Conservation (phyloP, 2,113 vertebrate species). For the Chascanopsetta lugubris region DNA sequence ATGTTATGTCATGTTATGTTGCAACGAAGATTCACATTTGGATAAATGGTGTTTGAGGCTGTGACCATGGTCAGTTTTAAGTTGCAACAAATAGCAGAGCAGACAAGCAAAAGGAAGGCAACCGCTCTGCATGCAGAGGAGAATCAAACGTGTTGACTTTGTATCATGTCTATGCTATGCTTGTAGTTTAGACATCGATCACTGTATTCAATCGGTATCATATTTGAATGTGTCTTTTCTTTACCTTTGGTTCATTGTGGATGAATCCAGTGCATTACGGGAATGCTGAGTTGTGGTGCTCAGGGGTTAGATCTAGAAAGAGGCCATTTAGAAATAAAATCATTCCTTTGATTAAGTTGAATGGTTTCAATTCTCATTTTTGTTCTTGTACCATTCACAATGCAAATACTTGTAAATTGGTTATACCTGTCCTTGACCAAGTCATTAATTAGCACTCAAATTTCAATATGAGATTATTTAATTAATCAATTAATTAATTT, state of each 20-base stretch:
- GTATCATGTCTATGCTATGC: slow-evolving; percentile 75
- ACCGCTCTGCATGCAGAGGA: slow-evolving; percentile 45
- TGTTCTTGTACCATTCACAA: not conserved
- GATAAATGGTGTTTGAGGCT: too few relatives aligned
- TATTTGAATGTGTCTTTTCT: slow-evolving; percentile 66
- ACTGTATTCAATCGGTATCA: slow-evolving; percentile 71
- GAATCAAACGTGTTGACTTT: slow-evolving; percentile 76
- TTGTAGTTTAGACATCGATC: slow-evolving; percentile 75
- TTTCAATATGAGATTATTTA: too few relatives aligned
- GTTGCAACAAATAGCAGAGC: slow-evolving; percentile 45
- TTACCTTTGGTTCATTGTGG: slow-evolving; percentile 71
- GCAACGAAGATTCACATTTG: too few relatives aligned
- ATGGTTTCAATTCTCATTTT: not conserved
- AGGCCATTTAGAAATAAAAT: slow-evolving; percentile 78
- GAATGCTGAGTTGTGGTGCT: slow-evolving; percentile 82
- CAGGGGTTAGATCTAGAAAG: slow-evolving; percentile 70
- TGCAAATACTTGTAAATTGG: too few relatives aligned
- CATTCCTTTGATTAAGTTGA: slow-evolving; percentile 68
- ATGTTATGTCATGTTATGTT: too few relatives aligned
- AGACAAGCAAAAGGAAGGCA: slow-evolving; percentile 43
- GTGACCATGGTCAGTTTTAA: slow-evolving; percentile 30
- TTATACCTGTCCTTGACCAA: too few relatives aligned
- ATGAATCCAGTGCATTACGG: slow-evolving; percentile 77
- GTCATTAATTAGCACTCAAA: too few relatives aligned
- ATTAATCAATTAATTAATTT: too few relatives aligned